Evolutionary conservation across 2,797 vertebrate species (phyloP), one percentile per base, ranked within the genome.

Genomic region (Glyptemys insculpta): DNA sequence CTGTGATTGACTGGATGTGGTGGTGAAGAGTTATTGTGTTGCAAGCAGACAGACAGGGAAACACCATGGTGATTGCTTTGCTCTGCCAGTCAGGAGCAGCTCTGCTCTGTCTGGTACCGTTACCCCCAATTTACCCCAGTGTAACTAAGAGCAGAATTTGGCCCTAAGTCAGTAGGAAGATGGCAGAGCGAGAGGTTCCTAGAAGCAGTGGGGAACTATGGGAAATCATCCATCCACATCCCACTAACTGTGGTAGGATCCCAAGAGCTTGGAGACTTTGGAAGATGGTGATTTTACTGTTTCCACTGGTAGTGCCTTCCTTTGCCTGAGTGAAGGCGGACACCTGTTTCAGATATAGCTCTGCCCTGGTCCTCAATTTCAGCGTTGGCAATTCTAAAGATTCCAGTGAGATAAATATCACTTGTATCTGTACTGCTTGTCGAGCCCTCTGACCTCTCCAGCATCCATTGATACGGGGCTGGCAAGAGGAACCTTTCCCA

Each of bases 221-320:
- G 14, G 74, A 81, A 80, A 21, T 79, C 4, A 1, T 27, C 78
- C 21, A 5, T 50, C 57, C 52, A 49, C 49, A 59, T 25, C 81
- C 86, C 37, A 1, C 0, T 19, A 37, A 53, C 81, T 56, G 52
- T 78, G 83, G 59, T 4, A 0, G 54, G 79, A 25, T 91, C 41
- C 50, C 65, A 12, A 37, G 29, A 41, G 25, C 85, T 88, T 72
- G 62, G 62, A 23, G 85, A 27, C 3, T 37, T 54, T n/a, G 12
- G 52, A 74, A 59, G 50, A 29, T 83, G 80, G 79, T 27, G 57
- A 44, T 6, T 85, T 88, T 87, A 31, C 41, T 41, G 6, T 12
- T 76, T 41, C 72, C 72, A 76, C 82, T 85, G 86, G 83, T 84
- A 96, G 92, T 82, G 37, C 7, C 31, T 76, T 44, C 57, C 89